Percentiles rank a stretch among this genome's conserved stretches.
Evolutionary conservation across 2,888 invertebrate genomes (phyloP).

Genomic region (Alviniconcha strummeri): DNA sequence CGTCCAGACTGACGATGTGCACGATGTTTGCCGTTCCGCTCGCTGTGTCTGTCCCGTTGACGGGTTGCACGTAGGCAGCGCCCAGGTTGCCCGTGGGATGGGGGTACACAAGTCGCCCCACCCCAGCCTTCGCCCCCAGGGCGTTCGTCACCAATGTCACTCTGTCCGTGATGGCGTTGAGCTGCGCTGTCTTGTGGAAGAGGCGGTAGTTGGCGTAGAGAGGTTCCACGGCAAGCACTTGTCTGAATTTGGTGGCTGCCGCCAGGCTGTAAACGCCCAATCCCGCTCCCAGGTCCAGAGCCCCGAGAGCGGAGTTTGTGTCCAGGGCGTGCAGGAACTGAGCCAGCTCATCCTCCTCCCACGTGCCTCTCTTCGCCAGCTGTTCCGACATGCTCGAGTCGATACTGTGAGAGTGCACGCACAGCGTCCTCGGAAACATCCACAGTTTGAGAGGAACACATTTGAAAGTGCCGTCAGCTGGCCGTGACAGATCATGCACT

Average conservation of each 20-base stretch:
- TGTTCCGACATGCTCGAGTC: not conserved
- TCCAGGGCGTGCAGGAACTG: not conserved
- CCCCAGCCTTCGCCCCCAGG: slow-evolving; percentile 18
- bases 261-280: slow-evolving; percentile 34
- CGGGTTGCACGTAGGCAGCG: slow-evolving; percentile 11
- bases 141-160: slow-evolving; percentile 25
- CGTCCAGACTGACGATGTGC: slow-evolving; percentile 33
- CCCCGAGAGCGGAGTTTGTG: not conserved
- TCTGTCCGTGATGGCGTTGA: slow-evolving; percentile 22
- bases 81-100: slow-evolving; percentile 23
- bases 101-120: slow-evolving; percentile 10
- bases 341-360: slow-evolving; percentile 9
- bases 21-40: slow-evolving; percentile 6
- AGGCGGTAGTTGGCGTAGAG: slow-evolving; percentile 19
- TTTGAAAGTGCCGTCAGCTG: not conserved
- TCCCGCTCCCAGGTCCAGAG: slow-evolving; percentile 25
- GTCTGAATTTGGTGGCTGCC: slow-evolving; percentile 13
- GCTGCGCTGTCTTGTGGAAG: slow-evolving; percentile 30
- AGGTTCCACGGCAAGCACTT: slow-evolving; percentile 37
- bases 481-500: not conserved
- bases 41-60: not conserved
- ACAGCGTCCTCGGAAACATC: not conserved
- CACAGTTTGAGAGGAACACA: not conserved
- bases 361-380: slow-evolving; percentile 1
- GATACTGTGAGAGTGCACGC: not conserved